A percentile compares a stretch with the other conserved stretches of the same genome.
Conservation (phyloP, 2,113 vertebrate species). For the Pongo abelii region DNA sequence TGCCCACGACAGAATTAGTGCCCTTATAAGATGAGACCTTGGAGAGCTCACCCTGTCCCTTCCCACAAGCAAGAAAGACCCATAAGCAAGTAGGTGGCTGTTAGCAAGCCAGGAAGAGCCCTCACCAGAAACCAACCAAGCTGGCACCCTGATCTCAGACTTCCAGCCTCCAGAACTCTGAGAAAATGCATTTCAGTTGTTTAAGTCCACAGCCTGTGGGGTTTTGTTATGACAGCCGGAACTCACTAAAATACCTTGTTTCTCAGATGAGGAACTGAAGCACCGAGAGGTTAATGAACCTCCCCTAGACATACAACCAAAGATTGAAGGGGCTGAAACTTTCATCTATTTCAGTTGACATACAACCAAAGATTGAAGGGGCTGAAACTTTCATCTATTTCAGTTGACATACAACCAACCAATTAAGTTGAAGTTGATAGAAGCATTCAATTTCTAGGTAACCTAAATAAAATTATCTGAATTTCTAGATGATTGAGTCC, state of each 20-base stretch:
- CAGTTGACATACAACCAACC: background rate
- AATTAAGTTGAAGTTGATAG: background rate
- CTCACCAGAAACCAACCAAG: accelerated
- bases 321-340: background rate
- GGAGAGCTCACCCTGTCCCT: background rate
- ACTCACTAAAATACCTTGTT: background rate
- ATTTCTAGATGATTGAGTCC: background rate
- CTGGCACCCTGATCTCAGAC: background rate
- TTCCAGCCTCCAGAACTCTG: background rate
- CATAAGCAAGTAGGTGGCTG: background rate
- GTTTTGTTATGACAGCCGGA: too few species aligned
- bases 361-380: background rate
- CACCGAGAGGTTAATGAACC: background rate
- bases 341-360: background rate
- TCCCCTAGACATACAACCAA: background rate
- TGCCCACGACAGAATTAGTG: background rate
- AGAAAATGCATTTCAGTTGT: background rate
- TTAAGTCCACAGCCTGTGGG: too few species aligned
- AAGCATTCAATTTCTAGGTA: background rate
- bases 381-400: background rate
- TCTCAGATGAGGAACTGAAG: background rate
- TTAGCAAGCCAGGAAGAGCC: background rate
- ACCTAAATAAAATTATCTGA: background rate
- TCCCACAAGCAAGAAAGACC: too few species aligned
- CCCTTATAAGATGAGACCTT: background rate